Conservation (phyloP, 2,797 vertebrate species). For the Mus caroli region DNA sequence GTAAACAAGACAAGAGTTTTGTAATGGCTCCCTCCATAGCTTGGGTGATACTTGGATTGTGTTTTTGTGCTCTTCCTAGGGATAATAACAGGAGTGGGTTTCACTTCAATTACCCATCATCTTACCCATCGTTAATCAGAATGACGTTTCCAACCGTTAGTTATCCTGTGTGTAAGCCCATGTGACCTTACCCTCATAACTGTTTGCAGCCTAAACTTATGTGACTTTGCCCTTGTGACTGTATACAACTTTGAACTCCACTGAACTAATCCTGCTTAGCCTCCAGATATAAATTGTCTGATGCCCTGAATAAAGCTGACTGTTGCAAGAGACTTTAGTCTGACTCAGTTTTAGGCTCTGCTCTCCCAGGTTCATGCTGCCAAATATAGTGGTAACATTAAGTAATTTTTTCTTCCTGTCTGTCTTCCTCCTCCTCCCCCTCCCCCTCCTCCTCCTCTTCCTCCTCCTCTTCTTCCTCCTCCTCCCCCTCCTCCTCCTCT, state of each 20-base stretch:
- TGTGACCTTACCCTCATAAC: background rate
- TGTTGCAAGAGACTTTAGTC: background rate
- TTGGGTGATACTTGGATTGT: background rate
- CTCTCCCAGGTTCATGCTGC: background rate
- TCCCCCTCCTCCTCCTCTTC: background rate
- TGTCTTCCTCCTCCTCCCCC: background rate
- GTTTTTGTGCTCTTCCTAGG: background rate
- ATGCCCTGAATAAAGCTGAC: background rate
- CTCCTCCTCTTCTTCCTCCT: background rate
- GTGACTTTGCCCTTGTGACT: background rate
- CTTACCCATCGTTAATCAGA: background rate
- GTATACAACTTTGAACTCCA: background rate
- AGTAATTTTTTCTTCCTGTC: background rate
- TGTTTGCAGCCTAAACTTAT: too few relatives aligned
- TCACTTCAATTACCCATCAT: background rate
- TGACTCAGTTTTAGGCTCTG: background rate
- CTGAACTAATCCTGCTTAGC: background rate
- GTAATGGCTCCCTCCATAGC: background rate
- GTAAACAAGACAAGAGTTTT: too few relatives aligned
- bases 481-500: too few relatives aligned
- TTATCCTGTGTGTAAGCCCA: background rate
- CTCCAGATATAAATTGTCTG: background rate
- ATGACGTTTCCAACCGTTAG: background rate
- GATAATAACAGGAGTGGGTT: background rate
- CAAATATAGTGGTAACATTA: background rate